Base-by-base conservation (phyloP, 2,888 invertebrate genomes). In the Choreutis nemorana region DNA sequence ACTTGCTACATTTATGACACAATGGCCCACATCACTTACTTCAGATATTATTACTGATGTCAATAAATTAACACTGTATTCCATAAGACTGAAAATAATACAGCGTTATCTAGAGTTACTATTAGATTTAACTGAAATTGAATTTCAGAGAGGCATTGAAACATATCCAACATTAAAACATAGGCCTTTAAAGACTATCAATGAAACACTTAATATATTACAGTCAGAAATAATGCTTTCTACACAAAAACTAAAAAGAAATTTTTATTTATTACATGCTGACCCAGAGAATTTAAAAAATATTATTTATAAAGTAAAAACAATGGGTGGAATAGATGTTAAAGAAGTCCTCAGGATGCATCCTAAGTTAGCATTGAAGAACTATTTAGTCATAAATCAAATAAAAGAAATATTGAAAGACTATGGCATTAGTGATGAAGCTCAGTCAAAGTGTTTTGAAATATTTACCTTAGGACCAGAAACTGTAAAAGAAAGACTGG, bases 11-110 rank as follows among this genome's bases (percentile, higher is more conserved):
- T 67, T 41, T 32, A 62, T 80, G 66, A 70, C 71, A 3, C 65
- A 70, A 32, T 80, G 78, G 78, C 79, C 79, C 3, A 71, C 78
- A 33, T 78, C 78, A 14, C 52, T 78, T 0, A 77, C 79, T 15
- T 67, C 66, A 15, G 47, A 63, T 25, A 55, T 77, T 26, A 45
- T 55, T 42, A 64, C 57, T 41, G 62, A 77, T 50, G 36, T 62
- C 1, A 49, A 67, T 37, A 34, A 59, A 10, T 40, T 46, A 21
- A 62, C 66, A 26, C 42, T 79, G 14, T 58, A 58, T 38, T 32
- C 41, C 10, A 42, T 77, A 26, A 51, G 79, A 1, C 44, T 79
- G 11, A 71, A 67, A 58, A 70, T 79, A 30, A 60, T 79, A 11
- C 67, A 73, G 38, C 55, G 71, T 37, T 77, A 78, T 43, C 45